phyloP scores from a whole-genome alignment of 2,113 vertebrate genomes.

The Shinisaurus crocodilurus region DNA sequence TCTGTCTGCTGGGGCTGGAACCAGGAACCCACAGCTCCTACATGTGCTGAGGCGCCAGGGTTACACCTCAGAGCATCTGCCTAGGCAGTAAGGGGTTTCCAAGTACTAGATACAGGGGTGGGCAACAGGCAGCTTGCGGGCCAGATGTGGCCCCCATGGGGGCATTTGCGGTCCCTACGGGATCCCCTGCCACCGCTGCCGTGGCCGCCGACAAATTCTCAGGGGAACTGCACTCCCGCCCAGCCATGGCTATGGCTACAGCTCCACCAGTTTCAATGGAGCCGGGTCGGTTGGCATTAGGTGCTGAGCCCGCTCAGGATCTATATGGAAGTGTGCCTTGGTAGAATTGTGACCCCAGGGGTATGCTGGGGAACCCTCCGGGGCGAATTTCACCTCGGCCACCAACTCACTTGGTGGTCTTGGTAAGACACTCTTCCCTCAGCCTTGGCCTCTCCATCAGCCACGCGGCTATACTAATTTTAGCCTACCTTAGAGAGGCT shows the following conservation, averaged over 20 bases:
- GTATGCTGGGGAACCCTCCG: not conserved
- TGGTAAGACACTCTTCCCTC: not conserved
- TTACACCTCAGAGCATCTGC: too few relatives aligned
- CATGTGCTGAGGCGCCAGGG: too few relatives aligned
- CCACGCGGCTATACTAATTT: too few relatives aligned
- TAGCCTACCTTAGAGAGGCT: not conserved
- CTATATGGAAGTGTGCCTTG: not conserved
- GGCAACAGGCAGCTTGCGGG: too few relatives aligned
- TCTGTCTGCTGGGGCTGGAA: not conserved
- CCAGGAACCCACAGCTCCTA: too few relatives aligned
- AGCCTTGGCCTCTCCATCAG: not conserved
- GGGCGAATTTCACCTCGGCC: not conserved
- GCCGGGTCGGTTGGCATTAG: not conserved
- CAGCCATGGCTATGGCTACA: not conserved
- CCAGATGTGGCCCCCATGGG: too few relatives aligned
- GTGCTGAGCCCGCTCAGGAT: not conserved
- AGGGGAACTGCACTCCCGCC: too few relatives aligned
- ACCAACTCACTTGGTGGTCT: too few relatives aligned
- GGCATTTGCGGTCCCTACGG: too few relatives aligned
- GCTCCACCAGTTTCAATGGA: not conserved
- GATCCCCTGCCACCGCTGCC: too few relatives aligned
- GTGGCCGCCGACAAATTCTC: too few relatives aligned
- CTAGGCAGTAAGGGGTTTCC: not conserved
- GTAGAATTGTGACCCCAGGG: accelerated
- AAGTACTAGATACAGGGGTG: not conserved